Evolutionary conservation across 92 coral and sea anemone species (phyloP), one percentile per base, ranked within the genome.

Genomic region (Porites rus): DNA sequence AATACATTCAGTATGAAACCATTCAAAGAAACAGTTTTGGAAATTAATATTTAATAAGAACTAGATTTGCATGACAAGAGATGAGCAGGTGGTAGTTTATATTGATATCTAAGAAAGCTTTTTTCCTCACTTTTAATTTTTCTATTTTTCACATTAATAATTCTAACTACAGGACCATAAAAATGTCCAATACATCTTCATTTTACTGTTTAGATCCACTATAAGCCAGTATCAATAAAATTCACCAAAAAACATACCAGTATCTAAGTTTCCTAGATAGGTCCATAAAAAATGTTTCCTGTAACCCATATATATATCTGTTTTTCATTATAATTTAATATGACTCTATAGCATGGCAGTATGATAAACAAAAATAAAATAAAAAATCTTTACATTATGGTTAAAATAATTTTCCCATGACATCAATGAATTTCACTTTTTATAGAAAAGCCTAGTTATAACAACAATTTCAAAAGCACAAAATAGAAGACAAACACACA

Each of bases 21-120:
- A 74, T 83, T 50, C 64, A 62, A 61, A 80, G 67, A 77, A 77
- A 67, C 87, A 78, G 74, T 78, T 84, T 31, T 21, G 58, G 24
- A 58, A 51, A 84, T 91, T 51, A 91, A 91, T 88, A 43, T 88
- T 91, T 88, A 17, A 91, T 74, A 61, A 66, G 63, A 70, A 69
- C 59, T 46, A 16, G 68, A 91, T 91, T 91, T 91, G 92, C 94
- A 91, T 91, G 56, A 91, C 74, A 83, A 79, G 28, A 60, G 17
- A 10, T 6, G n/a, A 52, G 71, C 87, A 83, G 77, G 72, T 62
- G 82, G 61, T 65, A 53, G 81, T 3, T 76, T 71, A 38, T 72
- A 69, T 75, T 69, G 61, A 80, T 67, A 31, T 65, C 56, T 80
- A 84, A 74, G 75, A 71, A 83, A 76, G 60, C 53, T 58, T 71